Conservation (phyloP, 2,797 vertebrate species). For the Myotis vivesi region DNA sequence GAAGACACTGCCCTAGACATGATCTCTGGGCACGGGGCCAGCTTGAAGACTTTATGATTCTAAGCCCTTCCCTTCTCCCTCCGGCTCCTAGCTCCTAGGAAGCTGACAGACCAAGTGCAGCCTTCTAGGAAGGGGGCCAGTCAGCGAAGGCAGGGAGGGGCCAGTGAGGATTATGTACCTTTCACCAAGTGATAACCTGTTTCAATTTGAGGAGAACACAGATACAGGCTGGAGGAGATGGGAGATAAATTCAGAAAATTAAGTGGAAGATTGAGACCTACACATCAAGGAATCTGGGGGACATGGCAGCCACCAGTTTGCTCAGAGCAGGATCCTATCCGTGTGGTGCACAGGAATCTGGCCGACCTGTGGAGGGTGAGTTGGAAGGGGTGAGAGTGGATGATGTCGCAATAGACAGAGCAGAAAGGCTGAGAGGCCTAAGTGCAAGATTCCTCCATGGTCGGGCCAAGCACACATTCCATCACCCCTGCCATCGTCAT, state of each 20-base stretch:
- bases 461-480: background rate
- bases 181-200: background rate
- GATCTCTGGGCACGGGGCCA: slow-evolving; percentile 7
- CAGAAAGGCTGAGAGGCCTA: background rate
- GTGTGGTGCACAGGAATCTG: background rate
- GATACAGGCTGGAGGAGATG: background rate
- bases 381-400: background rate
- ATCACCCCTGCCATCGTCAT: background rate
- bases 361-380: background rate
- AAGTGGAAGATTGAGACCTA: background rate
- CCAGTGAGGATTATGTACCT: background rate
- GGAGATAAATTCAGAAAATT: background rate
- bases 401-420: background rate
- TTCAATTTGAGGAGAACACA: background rate
- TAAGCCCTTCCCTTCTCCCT: background rate
- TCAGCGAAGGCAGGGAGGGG: background rate
- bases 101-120: background rate
- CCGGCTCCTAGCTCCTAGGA: background rate
- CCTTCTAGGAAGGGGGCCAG: background rate
- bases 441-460: background rate
- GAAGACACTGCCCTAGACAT: background rate
- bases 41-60: background rate
- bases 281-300: background rate
- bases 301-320: background rate
- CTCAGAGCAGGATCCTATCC: background rate